phyloP scores from a whole-genome alignment of 2,888 invertebrate species.

The Drosophila recens region DNA sequence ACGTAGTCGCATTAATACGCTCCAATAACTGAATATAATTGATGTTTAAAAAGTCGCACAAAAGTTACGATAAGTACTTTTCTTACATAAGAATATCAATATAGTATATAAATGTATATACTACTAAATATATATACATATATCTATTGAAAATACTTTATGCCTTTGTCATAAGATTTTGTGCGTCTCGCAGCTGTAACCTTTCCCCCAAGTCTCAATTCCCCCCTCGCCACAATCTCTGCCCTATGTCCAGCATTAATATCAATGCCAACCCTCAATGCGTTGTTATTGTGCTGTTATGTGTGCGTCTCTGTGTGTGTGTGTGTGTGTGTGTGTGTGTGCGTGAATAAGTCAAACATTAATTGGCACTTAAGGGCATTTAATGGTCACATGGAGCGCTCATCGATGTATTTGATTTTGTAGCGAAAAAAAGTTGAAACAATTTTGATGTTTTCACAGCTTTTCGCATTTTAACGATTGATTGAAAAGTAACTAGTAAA shows the following conservation, averaged over 20 bases:
- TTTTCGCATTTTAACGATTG: conserved; percentile 61
- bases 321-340: conserved; percentile 25
- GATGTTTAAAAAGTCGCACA: conserved; percentile 69
- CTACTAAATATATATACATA: conserved; percentile 3
- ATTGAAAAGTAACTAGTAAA: conserved; percentile 71
- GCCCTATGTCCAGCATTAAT: conserved; percentile 35
- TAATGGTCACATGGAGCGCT: conserved; percentile 63
- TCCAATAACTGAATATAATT: conserved; percentile 73
- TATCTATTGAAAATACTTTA: conserved; percentile 54
- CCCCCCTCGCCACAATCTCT: not conserved
- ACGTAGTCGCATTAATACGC: conserved; percentile 69
- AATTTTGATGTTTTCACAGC: conserved; percentile 77
- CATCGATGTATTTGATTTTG: conserved; percentile 34
- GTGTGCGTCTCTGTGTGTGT: not conserved
- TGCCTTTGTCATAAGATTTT: conserved; percentile 67
- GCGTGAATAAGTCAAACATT: conserved; percentile 68
- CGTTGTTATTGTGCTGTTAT: conserved; percentile 22
- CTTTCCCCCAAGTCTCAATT: conserved; percentile 40
- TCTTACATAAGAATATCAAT: conserved; percentile 14
- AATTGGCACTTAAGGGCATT: conserved; percentile 78
- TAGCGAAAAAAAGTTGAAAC: conserved; percentile 49
- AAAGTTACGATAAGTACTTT: conserved; percentile 71
- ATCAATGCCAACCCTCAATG: conserved; percentile 33
- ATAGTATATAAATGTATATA: conserved; percentile 25
- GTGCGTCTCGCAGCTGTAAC: conserved; percentile 71